Evolutionary conservation across 2,113 vertebrate species (phyloP).

Genomic region (Leucosticte australis): DNA sequence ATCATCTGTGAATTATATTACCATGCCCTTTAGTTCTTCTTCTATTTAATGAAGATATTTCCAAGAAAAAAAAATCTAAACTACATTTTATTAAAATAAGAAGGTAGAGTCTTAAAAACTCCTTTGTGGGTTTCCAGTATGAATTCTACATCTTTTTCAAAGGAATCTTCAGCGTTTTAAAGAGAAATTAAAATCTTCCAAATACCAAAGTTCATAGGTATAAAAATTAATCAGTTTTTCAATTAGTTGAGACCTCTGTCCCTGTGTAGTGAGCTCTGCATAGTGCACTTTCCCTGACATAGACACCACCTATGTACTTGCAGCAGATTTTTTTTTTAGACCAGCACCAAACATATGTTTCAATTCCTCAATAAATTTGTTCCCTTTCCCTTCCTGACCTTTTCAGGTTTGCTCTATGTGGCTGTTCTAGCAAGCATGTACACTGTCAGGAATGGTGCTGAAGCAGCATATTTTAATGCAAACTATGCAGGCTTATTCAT

Average conservation of each 20-base stretch:
- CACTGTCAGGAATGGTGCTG: constrained; percentile 43
- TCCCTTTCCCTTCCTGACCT: constrained; percentile 39
- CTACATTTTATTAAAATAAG: constrained; percentile 48
- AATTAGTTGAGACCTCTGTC: constrained; percentile 27
- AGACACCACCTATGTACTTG: background rate
- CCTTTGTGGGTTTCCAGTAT: background rate
- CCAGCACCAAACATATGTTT: constrained; percentile 22
- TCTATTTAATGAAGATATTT: constrained; percentile 67
- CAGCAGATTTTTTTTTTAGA: background rate
- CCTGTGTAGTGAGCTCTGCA: background rate
- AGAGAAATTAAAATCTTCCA: constrained; percentile 25
- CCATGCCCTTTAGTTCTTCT: constrained; percentile 61
- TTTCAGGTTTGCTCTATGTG: constrained; percentile 27
- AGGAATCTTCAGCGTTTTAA: background rate
- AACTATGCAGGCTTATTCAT: constrained; percentile 17
- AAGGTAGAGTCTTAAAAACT: constrained; percentile 38
- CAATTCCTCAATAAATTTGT: constrained; percentile 50
- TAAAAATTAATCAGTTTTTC: constrained; percentile 38
- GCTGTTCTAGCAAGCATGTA: constrained; percentile 38
- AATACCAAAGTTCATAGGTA: background rate
- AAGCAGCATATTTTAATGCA: constrained; percentile 62
- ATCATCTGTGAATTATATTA: constrained; percentile 66
- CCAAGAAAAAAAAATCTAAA: constrained; percentile 30
- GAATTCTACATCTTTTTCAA: constrained; percentile 35
- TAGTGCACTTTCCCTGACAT: background rate